These are phyloP conservation scores for Actinemys pallida DNA, from an alignment of 2,113 vertebrate genomes.

Conservation along the genomic window DNA sequence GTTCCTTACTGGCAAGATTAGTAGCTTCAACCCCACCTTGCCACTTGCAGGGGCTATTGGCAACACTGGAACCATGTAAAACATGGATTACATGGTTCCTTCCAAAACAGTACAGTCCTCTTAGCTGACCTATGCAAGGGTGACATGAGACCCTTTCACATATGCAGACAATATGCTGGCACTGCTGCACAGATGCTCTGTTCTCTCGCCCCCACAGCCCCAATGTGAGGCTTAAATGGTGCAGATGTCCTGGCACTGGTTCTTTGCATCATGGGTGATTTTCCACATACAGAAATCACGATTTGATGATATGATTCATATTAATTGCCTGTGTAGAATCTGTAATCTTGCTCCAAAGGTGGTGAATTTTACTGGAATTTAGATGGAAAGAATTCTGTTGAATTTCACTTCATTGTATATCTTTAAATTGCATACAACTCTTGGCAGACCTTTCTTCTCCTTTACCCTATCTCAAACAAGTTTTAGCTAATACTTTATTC, in stretches of 20 bases:
- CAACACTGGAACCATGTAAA: not conserved
- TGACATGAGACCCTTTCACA: not conserved
- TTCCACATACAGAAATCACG: not conserved
- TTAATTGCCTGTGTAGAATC: not conserved
- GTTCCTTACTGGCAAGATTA: not conserved
- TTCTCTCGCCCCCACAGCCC: fast-evolving
- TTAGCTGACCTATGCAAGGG: not conserved
- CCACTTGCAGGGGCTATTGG: not conserved
- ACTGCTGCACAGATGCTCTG: not conserved
- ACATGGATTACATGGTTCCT: not conserved
- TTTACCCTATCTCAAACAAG: not conserved
- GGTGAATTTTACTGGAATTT: not conserved
- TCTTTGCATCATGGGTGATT: not conserved
- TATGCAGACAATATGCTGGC: not conserved
- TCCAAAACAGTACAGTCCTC: not conserved
- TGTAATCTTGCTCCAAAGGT: not conserved
- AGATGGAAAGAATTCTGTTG: not conserved
- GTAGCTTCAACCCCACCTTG: not conserved
- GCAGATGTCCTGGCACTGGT: not conserved
- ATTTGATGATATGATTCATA: not conserved
- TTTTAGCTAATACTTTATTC: not conserved
- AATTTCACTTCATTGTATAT: not conserved
- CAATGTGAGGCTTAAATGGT: too few species aligned
- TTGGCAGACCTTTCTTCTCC: not conserved
- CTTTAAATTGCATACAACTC: not conserved